These are phyloP conservation scores for Apotomis capreana DNA, from an alignment of 2,888 invertebrate species.

Conservation along the genomic window DNA sequence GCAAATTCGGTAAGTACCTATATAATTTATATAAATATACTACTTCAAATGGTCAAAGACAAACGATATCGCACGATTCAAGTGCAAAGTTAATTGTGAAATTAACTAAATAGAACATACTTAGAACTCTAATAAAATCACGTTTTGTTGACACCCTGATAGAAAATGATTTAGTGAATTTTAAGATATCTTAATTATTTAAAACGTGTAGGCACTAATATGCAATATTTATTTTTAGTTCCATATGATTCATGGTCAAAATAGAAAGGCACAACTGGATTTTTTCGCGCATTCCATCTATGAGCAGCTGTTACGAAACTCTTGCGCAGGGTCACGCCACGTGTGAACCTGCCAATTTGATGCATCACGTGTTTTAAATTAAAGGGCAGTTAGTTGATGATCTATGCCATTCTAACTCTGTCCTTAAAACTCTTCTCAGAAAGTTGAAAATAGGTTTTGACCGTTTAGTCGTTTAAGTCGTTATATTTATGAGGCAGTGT, in stretches of 20 bases:
- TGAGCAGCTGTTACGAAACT: conserved; percentile 31
- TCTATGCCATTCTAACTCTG: neutral
- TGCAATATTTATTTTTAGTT: conserved; percentile 3
- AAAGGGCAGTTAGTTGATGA: neutral
- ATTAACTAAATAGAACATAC: neutral
- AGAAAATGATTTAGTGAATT: neutral
- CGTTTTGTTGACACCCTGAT: too few relatives aligned
- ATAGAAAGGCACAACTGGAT: conserved; percentile 35
- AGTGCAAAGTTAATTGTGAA: neutral
- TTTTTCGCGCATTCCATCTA: conserved; percentile 35
- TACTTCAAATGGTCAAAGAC: too few relatives aligned
- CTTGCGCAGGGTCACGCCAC: conserved; percentile 24
- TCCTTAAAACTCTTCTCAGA: neutral
- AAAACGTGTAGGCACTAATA: neutral
- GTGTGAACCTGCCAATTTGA: conserved; percentile 23
- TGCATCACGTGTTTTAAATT: conserved; percentile 1
- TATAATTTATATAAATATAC: too few relatives aligned
- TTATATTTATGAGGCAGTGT: neutral
- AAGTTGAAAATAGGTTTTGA: neutral
- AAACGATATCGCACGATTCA: too few relatives aligned
- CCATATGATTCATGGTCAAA: conserved; percentile 34
- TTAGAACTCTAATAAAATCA: too few relatives aligned
- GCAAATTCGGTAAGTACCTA: too few relatives aligned
- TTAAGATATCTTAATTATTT: neutral
- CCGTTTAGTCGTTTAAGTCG: neutral